Evolutionary conservation across 2,797 vertebrate species (phyloP).

Genomic region (Champsocephalus gunnari): DNA sequence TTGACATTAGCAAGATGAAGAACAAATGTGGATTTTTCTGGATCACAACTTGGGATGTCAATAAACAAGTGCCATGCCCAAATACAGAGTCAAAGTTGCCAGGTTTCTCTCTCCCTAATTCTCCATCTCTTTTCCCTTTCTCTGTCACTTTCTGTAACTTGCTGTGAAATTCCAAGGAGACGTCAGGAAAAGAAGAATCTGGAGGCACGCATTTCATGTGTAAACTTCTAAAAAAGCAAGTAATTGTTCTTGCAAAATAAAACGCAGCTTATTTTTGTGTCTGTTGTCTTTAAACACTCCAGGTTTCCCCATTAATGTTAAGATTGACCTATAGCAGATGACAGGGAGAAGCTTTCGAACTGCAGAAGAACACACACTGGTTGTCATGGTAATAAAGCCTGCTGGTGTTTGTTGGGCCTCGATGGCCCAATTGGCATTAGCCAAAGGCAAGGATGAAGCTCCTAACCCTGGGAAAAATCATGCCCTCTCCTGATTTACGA

Average conservation of each 20-base stretch:
- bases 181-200: conserved; percentile 61
- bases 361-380: conserved; percentile 19
- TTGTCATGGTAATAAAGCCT: conserved; percentile 44
- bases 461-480: conserved; percentile 82
- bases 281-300: conserved; percentile 18
- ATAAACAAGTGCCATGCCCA: conserved; percentile 66
- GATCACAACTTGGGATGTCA: conserved; percentile 69
- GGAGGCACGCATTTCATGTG: conserved; percentile 37
- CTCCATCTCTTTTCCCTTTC: conserved; percentile 9
- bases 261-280: neutral
- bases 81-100: conserved; percentile 55
- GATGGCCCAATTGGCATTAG: conserved; percentile 17
- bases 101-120: conserved; percentile 33
- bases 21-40: conserved; percentile 65
- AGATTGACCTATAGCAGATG: conserved; percentile 22
- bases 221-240: conserved; percentile 8
- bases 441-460: conserved; percentile 41
- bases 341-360: conserved; percentile 28
- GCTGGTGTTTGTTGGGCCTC: conserved; percentile 18
- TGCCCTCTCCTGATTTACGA: conserved; percentile 78
- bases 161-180: conserved; percentile 78
- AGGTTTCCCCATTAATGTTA: neutral
- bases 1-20: conserved; percentile 48
- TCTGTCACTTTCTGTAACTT: conserved; percentile 71
- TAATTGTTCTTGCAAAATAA: conserved; percentile 12